Evolutionary conservation across 2,888 invertebrate species (phyloP), one percentile per base, ranked within the genome.

Genomic region (Callosobruchus maculatus): DNA sequence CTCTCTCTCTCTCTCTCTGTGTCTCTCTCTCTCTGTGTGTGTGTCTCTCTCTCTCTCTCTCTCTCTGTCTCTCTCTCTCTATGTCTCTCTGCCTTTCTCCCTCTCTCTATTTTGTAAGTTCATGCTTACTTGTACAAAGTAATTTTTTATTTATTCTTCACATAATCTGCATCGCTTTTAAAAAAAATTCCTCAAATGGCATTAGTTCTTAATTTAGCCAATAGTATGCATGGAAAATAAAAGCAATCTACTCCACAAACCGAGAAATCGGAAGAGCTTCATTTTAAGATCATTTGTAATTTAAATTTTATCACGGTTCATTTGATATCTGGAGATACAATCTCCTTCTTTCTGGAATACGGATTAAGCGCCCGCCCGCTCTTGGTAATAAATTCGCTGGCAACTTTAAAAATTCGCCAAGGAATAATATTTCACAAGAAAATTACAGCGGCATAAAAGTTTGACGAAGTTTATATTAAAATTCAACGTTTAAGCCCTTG

Each of bases 401-500:
- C 49, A 73, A 73, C 70, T 74, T 74, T 67, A 74, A 74, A 71
- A 74, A 74, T 72, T 71, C 74, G 69, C 70, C 66, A 68, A 75
- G 73, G 74, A 75, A 74, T 76, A 71, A 75, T 78, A 74, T 76
- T 75, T 78, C 73, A 77, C 68, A 30, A 67, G 75, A 76, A 78
- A 76, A 70, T 77, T 75, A 74, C 68, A 67, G 72, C 72, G 75
- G 77, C 75, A 73, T 72, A 75, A 49, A 49, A 49, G 49, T 49
- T 49, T 49, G 49, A 49, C 49, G 49, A 75, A 76, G 76, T 77
- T 79, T 77, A 79, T 79, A 79, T 78, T 79, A 80, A 81, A 80
- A 79, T 80, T 80, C 80, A 81, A 26, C 30, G 81, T 81, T 83
- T 80, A 83, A 83, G 78, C 74, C 77, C 77, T 78, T 77, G 82